Percentiles rank a stretch among this genome's conserved stretches.
These are phyloP conservation scores for Petrocephalus microphthalmus DNA, from an alignment of 2,113 vertebrate genomes.

Conservation along the genomic window DNA sequence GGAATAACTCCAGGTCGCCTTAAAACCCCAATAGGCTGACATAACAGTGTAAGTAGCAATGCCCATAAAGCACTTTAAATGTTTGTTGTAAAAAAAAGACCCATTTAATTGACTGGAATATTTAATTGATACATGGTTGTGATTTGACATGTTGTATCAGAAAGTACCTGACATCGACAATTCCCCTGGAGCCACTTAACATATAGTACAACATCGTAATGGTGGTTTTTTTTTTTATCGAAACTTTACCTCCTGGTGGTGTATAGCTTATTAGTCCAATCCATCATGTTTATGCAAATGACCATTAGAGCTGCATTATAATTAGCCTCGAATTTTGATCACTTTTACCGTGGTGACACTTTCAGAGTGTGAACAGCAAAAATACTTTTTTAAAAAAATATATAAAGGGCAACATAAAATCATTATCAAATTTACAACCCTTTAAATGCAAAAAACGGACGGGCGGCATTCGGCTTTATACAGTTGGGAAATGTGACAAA, in stretches of 20 bases:
- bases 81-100: background rate
- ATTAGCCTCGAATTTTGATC: background rate
- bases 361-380: background rate
- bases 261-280: background rate
- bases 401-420: background rate
- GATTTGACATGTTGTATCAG: background rate
- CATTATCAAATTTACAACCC: background rate
- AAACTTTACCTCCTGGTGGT: background rate
- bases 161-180: background rate
- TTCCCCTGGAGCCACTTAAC: background rate
- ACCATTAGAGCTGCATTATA: background rate
- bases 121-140: background rate
- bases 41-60: background rate
- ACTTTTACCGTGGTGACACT: background rate
- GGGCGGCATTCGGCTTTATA: background rate
- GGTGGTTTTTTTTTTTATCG: background rate
- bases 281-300: background rate
- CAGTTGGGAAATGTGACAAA: background rate
- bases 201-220: background rate
- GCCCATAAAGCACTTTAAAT: background rate
- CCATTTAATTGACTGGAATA: background rate
- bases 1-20: background rate
- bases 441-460: background rate
- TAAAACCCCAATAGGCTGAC: background rate
- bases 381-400: background rate